Conservation (phyloP, 2,113 vertebrate genomes). For the Labrus mixtus region DNA sequence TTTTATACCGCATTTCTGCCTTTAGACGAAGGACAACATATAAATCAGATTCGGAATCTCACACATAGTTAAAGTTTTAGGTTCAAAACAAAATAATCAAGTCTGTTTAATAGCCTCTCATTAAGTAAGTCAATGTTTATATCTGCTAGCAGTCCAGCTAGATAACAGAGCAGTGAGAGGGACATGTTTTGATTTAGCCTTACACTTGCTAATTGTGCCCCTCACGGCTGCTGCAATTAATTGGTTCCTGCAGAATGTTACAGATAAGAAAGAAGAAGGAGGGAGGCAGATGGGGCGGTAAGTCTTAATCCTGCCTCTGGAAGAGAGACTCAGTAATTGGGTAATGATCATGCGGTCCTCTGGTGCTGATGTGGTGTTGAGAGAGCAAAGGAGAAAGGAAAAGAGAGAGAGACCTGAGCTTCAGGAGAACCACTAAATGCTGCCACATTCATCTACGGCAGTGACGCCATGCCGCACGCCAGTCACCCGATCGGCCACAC, state of each 20-base stretch:
- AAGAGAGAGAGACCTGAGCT: slow-evolving; percentile 67
- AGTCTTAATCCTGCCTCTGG: slow-evolving; percentile 61
- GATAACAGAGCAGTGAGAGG: slow-evolving; percentile 20
- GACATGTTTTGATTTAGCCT: slow-evolving; percentile 72
- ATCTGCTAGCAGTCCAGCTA: slow-evolving; percentile 26
- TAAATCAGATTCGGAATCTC: slow-evolving; percentile 10
- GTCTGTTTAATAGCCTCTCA: slow-evolving; percentile 33
- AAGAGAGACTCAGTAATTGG: slow-evolving; percentile 66
- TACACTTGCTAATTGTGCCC: slow-evolving; percentile 72
- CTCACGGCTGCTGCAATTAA: slow-evolving; percentile 68
- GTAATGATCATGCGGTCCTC: slow-evolving; percentile 74
- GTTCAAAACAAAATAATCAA: slow-evolving; percentile 15
- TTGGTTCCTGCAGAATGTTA: slow-evolving; percentile 67
- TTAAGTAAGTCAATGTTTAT: slow-evolving; percentile 54
- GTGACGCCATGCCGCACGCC: slow-evolving; percentile 72
- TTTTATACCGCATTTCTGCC: slow-evolving; percentile 25
- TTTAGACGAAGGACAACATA: slow-evolving; percentile 12
- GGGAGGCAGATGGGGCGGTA: slow-evolving; percentile 52
- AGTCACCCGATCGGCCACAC: slow-evolving; percentile 55
- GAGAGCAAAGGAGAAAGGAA: slow-evolving; percentile 72
- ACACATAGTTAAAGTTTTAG: neutral
- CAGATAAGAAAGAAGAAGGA: slow-evolving; percentile 34
- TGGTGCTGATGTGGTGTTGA: slow-evolving; percentile 77
- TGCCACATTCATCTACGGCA: slow-evolving; percentile 77
- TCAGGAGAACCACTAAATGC: slow-evolving; percentile 79